phyloP scores from a whole-genome alignment of 1,140 invertebrate genomes.

The Drosophila truncata region DNA sequence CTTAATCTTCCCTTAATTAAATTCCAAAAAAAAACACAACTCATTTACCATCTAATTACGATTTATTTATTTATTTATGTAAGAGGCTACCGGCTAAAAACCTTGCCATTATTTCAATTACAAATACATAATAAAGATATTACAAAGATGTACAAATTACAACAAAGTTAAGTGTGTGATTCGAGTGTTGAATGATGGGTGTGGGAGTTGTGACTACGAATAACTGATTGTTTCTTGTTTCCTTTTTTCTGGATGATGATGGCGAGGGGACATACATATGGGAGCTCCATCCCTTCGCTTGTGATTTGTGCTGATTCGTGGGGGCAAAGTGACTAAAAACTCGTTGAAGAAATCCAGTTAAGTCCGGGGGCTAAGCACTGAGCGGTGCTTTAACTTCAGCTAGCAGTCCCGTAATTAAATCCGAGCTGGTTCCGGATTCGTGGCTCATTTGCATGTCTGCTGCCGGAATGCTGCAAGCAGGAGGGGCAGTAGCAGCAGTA shows the following conservation, averaged over 20 bases:
- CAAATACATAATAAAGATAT: constrained; percentile 71
- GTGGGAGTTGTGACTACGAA: constrained; percentile 28
- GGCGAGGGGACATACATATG: neutral
- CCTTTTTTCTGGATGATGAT: constrained; percentile 18
- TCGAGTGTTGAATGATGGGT: constrained; percentile 31
- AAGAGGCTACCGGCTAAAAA: constrained; percentile 8
- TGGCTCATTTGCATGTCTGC: constrained; percentile 72
- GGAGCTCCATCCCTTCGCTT: neutral
- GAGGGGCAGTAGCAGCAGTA: constrained; percentile 55
- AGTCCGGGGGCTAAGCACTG: constrained; percentile 23
- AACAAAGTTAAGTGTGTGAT: constrained; percentile 41
- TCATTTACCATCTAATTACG: constrained; percentile 58
- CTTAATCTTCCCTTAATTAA: neutral
- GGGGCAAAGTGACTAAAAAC: constrained; percentile 54
- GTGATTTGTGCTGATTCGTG: constrained; percentile 47
- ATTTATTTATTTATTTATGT: constrained; percentile 72
- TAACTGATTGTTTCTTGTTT: constrained; percentile 43
- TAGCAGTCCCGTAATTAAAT: constrained; percentile 63
- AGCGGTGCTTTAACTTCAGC: constrained; percentile 25
- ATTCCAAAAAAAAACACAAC: neutral
- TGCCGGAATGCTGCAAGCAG: constrained; percentile 59
- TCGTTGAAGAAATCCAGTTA: constrained; percentile 50
- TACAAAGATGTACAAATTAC: constrained; percentile 67
- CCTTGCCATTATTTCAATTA: constrained; percentile 53
- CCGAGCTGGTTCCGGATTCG: constrained; percentile 6